These are phyloP conservation scores for Yponomeuta cagnagella DNA, from an alignment of 2,888 invertebrate genomes.

Conservation along the genomic window DNA sequence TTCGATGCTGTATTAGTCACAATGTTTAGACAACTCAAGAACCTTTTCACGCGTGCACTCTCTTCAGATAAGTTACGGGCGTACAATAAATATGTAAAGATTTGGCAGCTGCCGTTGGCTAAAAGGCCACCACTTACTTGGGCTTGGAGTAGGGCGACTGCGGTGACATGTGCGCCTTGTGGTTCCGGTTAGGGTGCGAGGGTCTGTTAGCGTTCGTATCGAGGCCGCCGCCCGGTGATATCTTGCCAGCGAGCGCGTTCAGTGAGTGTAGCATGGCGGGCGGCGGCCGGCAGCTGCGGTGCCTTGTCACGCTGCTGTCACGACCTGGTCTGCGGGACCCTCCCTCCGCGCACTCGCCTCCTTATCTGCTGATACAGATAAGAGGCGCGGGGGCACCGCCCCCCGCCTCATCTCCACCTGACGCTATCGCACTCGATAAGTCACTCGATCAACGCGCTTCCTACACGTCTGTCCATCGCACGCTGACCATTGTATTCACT, in stretches of 20 bases:
- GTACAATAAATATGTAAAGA: too few relatives aligned
- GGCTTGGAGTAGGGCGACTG: constrained; percentile 69
- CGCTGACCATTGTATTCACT: constrained; percentile 34
- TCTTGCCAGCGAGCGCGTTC: constrained; percentile 92
- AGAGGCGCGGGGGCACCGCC: constrained; percentile 71
- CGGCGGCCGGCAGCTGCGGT: constrained; percentile 68
- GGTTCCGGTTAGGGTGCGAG: constrained; percentile 71
- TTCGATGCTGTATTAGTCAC: too few relatives aligned
- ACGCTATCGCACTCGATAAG: constrained; percentile 46
- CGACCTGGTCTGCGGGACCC: constrained; percentile 35
- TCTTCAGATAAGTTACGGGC: too few relatives aligned
- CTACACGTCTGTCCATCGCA: constrained; percentile 50
- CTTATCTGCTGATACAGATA: constrained; percentile 73
- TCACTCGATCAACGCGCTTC: constrained; percentile 3
- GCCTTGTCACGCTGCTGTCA: constrained; percentile 69
- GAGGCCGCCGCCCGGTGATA: constrained; percentile 86
- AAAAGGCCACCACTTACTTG: constrained; percentile 52
- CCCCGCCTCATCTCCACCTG: constrained; percentile 72
- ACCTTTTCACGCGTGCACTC: too few relatives aligned
- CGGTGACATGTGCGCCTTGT: constrained; percentile 55
- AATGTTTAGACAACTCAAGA: too few relatives aligned
- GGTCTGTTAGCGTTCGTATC: constrained; percentile 82
- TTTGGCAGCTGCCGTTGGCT: too few relatives aligned
- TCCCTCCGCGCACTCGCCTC: constrained; percentile 17
- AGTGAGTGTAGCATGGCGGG: constrained; percentile 91